Evolutionary conservation across 1,140 invertebrate genomes (phyloP), one percentile per base, ranked within the genome.

Genomic region (Mizuhopecten yessoensis): DNA sequence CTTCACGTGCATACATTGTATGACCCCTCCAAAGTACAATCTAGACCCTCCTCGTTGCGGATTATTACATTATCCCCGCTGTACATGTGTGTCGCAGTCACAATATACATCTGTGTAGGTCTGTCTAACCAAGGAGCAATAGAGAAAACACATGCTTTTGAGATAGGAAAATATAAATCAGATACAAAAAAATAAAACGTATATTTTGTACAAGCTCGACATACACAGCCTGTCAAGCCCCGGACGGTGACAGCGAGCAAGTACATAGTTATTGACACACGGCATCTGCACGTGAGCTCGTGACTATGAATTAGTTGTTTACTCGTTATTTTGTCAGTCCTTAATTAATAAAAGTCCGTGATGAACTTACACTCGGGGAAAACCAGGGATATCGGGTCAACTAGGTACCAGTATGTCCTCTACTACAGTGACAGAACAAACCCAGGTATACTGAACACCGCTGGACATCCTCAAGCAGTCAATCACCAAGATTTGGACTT

Each of bases 221-320:
- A 49, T 17, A 49, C 11, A 49, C 3, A 39, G 10, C 20, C 10
- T 23, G 45, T 75, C n/a, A 29, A 75, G 57, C 23, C n/a, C 11
- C 3, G 1, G 57, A n/a, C 57, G 5, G n/a, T 29, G 5, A 45
- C 29, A 75, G 57, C 57, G 57, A 9, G 57, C 2, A 29, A 75
- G n/a, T 29, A 75, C n/a, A 29, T 75, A 17, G 57, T 75, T 29
- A 75, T 75, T 45, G 17, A 45, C 57, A 29, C 57, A 75, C 57
- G 57, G 29, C 57, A 75, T 75, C 57, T 75, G 57, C 57, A 75
- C 57, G 57, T n/a, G 57, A 75, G 57, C 29, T 5, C 57, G n/a
- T 29, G 57, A 75, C n/a, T 2, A n/a, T 3, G 57, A 75, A 75
- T 75, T 75, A 75, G 57, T 13, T 75, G 57, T 75, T 75, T 75